These are phyloP conservation scores for Protobothrops mucrosquamatus DNA, from an alignment of 2,113 vertebrate species.

Conservation along the genomic window DNA sequence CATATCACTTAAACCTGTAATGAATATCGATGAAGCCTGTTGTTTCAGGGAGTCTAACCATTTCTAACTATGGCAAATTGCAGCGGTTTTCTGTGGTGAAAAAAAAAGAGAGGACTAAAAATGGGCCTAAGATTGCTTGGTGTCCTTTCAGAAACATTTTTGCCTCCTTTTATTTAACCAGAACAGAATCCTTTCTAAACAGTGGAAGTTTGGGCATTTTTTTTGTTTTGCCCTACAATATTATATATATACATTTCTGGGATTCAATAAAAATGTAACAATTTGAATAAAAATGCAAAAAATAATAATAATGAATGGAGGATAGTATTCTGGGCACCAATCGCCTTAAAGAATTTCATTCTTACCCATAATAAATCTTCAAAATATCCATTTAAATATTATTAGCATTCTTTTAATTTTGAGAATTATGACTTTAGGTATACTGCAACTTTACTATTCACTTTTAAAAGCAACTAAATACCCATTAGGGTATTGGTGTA, in stretches of 20 bases:
- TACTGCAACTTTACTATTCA: conserved; percentile 63
- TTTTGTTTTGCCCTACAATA: conserved; percentile 6
- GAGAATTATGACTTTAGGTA: neutral
- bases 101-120: neutral
- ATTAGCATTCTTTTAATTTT: neutral
- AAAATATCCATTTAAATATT: conserved; percentile 59
- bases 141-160: neutral
- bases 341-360: conserved; percentile 35
- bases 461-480: conserved; percentile 57
- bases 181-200: neutral
- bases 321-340: conserved; percentile 41
- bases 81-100: conserved; percentile 7
- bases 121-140: neutral
- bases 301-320: neutral
- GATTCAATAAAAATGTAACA: neutral
- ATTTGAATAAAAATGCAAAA: conserved; percentile 4
- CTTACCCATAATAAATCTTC: conserved; percentile 48
- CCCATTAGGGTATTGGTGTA: conserved; percentile 72
- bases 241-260: neutral
- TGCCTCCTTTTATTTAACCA: neutral
- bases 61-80: neutral
- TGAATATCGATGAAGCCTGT: conserved; percentile 2
- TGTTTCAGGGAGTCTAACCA: neutral
- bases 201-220: neutral
- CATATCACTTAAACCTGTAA: neutral